Evolutionary conservation across 2,888 invertebrate genomes (phyloP), one percentile per base, ranked within the genome.

Genomic region (Nomada flava): DNA sequence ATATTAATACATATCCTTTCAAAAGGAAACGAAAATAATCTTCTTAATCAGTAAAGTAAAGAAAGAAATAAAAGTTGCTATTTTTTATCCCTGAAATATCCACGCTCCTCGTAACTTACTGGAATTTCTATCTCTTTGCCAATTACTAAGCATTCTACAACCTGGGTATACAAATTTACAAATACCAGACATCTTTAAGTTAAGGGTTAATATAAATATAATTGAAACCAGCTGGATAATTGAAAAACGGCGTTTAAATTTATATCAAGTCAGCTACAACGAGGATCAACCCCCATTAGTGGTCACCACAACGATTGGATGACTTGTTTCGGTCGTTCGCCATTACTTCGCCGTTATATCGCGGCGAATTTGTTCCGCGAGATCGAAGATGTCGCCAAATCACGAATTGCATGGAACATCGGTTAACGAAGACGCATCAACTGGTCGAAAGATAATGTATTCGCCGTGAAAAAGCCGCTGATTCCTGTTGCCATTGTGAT

Each of bases 351-450:
- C 67, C 85, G 84, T 90, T 85, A 85, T 85, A 87, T 83, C 79
- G 78, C 84, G 79, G 83, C 85, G 82, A 82, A 90, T 89, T 86
- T 76, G 86, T 88, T 87, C 82, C 82, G 81, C 79, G 73, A 83
- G 83, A 86, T 84, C 87, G 83, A 63, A 82, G 82, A 83, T 83
- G 87, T 89, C 89, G 84, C 87, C 89, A 83, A 89, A 89, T 90
- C 63, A 75, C 79, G 42, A 36, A 23, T 18, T 15, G 63, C 69
- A 15, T 52, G 42, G 62, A 23, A 55, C 52, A 62, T 74, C 72
- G 53, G 76, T 65, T 81, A 81, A 82, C 82, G 76, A 82, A 76
- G 50, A 67, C 42, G 60, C 82, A 50, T 71, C 76, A 60, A 44
- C 62, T 53, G 23, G 10, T 42, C 68, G 73, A 65, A 68, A 72